A percentile compares a stretch with the other conserved stretches of the same genome.
phyloP scores from a whole-genome alignment of 2,797 vertebrate species.

The Hypotaenidia okinawae region DNA sequence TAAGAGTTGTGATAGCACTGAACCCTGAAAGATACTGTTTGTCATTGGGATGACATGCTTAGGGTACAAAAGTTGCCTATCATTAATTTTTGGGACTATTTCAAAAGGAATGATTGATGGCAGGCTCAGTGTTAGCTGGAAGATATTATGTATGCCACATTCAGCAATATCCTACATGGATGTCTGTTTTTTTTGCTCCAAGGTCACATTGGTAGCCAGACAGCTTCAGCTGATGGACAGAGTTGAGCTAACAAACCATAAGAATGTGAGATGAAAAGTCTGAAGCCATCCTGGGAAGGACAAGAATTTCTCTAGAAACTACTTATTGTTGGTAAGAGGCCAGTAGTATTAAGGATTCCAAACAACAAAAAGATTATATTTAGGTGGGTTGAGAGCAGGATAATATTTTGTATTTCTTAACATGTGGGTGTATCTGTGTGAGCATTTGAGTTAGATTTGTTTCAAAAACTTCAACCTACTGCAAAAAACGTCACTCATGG shows the following conservation, averaged over 20 bases:
- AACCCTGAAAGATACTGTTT: background rate
- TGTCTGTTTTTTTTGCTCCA: constrained; percentile 28
- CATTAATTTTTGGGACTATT: constrained; percentile 27
- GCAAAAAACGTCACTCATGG: background rate
- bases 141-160: background rate
- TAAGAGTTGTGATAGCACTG: background rate
- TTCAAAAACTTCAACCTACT: background rate
- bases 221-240: background rate
- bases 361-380: background rate
- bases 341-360: background rate
- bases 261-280: background rate
- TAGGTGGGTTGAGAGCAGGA: background rate
- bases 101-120: constrained; percentile 28
- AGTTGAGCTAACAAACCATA: constrained; percentile 28
- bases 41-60: background rate
- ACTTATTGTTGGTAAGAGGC: background rate
- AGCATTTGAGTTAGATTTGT: background rate
- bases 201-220: background rate
- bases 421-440: background rate
- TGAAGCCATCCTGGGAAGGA: background rate
- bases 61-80: background rate
- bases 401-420: background rate
- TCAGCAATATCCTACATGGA: constrained; percentile 15
- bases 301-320: background rate
- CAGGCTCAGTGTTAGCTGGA: background rate